Evolutionary conservation across 35 echinoderm and acorn worm species (phyloP), one percentile per base, ranked within the genome.

Genomic region (Strongylocentrotus purpuratus): DNA sequence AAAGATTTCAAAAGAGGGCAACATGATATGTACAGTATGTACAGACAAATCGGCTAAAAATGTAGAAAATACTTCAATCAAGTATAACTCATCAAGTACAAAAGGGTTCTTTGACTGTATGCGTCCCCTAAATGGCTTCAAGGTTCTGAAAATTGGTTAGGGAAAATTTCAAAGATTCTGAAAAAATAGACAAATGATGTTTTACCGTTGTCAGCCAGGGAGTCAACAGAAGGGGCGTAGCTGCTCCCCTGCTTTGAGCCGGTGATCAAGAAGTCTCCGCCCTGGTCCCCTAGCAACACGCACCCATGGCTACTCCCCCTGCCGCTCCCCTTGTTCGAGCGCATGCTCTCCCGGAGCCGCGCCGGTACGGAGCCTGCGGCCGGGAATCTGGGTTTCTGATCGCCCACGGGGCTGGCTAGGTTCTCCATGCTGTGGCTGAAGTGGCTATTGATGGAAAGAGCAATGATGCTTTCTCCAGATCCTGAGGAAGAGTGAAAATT

Each of bases 281-380:
- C 95, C 52, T 48, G 92, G 88, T 97, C 96, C 2, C 93, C 96
- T 20, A 97, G 46, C 33, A 97, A 85, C 33, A 96, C 32, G 33
- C 96, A 96, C 10, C 96, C 95, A n/a, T 88, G 41, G 46, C 90
- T 95, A 61, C 94, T 87, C 52, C 93, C 87, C 33, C 41, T 32
- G 48, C 95, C 47, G 48, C 95, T 48, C 17, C 94, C 94, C 52
- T 99, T 99, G 94, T 99, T 95, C 7, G 97, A 96, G 31, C 96
- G 94, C 97, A 99, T 99, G 47, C 94, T 87, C 87, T 99, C 96
- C 12, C 89, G 61, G 2, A 92, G 96, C n/a, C 95, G 95, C 55
- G 92, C 59, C 4, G 97, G 97, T 33, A 99, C 61, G 18, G 47
- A 86, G 96, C 97, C 95, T 18, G 96, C 97, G 33, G 96, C 95